Conservation (phyloP, 2,888 invertebrate genomes). For the Bombylius discolor region DNA sequence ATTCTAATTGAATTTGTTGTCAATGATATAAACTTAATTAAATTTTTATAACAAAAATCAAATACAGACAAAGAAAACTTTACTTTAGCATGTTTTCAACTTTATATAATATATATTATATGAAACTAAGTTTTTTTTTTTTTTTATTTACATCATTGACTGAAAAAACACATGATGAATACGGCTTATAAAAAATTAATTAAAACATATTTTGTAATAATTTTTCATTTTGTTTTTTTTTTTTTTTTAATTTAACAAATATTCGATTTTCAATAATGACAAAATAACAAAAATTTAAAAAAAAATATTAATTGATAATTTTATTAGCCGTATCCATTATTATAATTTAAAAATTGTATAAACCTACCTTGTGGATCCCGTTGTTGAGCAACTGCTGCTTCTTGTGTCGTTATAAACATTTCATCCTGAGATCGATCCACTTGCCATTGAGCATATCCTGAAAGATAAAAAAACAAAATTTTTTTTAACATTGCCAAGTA, state of each 20-base stretch:
- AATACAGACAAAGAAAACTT: too few species aligned
- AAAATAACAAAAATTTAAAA: too few species aligned
- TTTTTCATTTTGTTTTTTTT: too few species aligned
- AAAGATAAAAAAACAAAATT: constrained; percentile 20
- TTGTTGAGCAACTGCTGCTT: constrained; percentile 50
- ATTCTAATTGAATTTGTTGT: background rate
- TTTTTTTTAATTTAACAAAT: too few species aligned
- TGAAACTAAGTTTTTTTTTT: too few species aligned
- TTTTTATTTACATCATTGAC: too few species aligned
- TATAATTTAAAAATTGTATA: background rate
- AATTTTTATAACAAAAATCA: too few species aligned
- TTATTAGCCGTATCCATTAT: constrained; percentile 9
- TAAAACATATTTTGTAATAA: background rate
- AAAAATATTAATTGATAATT: background rate
- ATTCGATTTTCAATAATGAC: too few species aligned
- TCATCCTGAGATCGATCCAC: constrained; percentile 75
- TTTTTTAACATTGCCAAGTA: background rate
- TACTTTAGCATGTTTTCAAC: too few species aligned
- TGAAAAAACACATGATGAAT: background rate
- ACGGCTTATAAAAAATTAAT: constrained; percentile 7
- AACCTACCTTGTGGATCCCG: constrained; percentile 85
- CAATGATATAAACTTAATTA: too few species aligned
- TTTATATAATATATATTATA: too few species aligned
- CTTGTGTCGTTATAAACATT: constrained; percentile 72
- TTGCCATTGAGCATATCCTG: constrained; percentile 78